These are phyloP conservation scores for Nasonia longicornis DNA, from an alignment of 1,140 invertebrate species.

Conservation along the genomic window DNA sequence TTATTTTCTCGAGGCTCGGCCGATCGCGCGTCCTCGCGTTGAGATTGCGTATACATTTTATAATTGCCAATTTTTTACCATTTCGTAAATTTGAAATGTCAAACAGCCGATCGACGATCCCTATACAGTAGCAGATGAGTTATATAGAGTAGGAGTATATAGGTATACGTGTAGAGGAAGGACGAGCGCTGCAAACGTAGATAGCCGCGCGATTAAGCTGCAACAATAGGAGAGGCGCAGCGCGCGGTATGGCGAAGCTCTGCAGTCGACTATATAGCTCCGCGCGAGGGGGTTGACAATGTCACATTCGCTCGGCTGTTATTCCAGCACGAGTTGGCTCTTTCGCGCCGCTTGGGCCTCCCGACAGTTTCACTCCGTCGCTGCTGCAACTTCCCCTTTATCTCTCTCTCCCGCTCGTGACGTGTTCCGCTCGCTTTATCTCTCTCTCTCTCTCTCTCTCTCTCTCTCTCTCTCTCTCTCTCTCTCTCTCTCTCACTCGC, in stretches of 20 bases:
- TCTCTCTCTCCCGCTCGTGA: constrained; percentile 11
- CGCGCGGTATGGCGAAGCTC: constrained; percentile 44
- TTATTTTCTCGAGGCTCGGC: background rate
- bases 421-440: constrained; percentile 26
- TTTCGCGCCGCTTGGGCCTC: constrained; percentile 47
- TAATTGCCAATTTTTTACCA: too few relatives aligned
- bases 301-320: constrained; percentile 64
- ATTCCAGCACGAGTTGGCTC: constrained; percentile 66
- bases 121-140: too few relatives aligned
- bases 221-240: constrained; percentile 18
- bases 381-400: constrained; percentile 37
- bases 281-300: constrained; percentile 62
- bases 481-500: constrained; percentile 20
- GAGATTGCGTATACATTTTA: too few relatives aligned
- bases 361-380: constrained; percentile 28
- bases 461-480: constrained; percentile 35
- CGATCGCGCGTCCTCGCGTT: too few relatives aligned
- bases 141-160: background rate
- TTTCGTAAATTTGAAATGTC: too few relatives aligned
- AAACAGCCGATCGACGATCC: too few relatives aligned
- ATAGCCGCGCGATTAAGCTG: constrained; percentile 9
- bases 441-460: constrained; percentile 17
- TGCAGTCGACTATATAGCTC: too few relatives aligned
- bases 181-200: background rate
- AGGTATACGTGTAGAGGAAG: background rate